These are phyloP conservation scores for Drymodes brunneopygia DNA, from an alignment of 2,113 vertebrate species.

Conservation along the genomic window DNA sequence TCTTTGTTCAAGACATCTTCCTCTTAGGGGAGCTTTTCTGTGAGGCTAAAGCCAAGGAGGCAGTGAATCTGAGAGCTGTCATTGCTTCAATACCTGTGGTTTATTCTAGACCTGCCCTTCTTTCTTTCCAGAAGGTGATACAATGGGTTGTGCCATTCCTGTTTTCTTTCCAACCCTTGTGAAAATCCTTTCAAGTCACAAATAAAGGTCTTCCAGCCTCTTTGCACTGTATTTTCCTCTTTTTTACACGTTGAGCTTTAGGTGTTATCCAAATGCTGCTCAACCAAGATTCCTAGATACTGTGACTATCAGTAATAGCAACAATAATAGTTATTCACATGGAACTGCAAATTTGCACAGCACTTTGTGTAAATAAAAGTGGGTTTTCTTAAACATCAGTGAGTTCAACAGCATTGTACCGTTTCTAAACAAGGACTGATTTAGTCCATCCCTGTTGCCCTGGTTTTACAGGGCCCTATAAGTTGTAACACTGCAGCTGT, in stretches of 20 bases:
- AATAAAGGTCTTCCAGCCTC: background rate
- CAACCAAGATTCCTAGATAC: background rate
- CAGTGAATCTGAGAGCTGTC: background rate
- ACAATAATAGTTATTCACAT: background rate
- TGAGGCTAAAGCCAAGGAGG: background rate
- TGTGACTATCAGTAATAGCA: background rate
- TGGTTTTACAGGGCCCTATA: too few relatives aligned
- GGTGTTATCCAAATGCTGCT: background rate
- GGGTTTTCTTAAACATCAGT: fast-evolving
- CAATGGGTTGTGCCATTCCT: background rate
- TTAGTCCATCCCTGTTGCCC: too few relatives aligned
- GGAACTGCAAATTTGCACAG: background rate
- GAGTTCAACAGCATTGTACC: background rate
- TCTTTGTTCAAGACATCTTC: background rate
- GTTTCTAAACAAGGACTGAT: background rate
- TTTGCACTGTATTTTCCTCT: background rate
- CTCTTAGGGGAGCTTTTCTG: background rate
- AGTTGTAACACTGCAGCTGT: too few relatives aligned
- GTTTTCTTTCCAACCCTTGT: background rate
- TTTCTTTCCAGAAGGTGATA: background rate
- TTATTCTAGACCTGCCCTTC: background rate
- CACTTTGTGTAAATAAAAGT: background rate
- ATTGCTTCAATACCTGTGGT: background rate
- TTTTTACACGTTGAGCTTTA: background rate
- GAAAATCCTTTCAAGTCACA: background rate